These are phyloP conservation scores for Dromiciops gliroides DNA, from an alignment of 2,113 vertebrate species.

Conservation along the genomic window DNA sequence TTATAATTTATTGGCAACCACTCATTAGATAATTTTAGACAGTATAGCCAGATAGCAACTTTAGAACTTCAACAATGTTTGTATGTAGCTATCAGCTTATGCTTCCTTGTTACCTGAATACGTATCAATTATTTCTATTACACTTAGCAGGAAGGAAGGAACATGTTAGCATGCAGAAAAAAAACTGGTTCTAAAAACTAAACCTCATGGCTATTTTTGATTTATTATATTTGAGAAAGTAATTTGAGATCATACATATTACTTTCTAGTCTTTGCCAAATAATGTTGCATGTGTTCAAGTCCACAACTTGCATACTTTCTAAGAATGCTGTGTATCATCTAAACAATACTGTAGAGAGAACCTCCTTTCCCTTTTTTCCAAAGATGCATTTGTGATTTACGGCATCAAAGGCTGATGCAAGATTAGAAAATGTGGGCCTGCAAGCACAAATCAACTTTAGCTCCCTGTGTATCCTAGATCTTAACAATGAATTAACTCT, in stretches of 20 bases:
- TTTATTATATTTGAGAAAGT: conserved; percentile 62
- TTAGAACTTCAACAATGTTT: neutral
- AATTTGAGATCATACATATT: conserved; percentile 39
- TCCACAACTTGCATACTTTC: conserved; percentile 40
- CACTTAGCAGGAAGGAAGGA: neutral
- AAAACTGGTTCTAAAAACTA: neutral
- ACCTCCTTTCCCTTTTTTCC: neutral
- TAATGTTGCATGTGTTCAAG: conserved; percentile 51
- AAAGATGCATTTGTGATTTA: conserved; percentile 6
- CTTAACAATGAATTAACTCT: neutral
- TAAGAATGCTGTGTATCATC: neutral
- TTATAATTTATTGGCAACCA: too few relatives aligned
- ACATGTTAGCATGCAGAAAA: neutral
- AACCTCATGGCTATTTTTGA: conserved; percentile 47
- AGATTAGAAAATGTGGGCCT: neutral
- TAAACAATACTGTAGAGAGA: neutral
- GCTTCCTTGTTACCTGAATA: neutral
- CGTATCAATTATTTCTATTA: conserved; percentile 27
- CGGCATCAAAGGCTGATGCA: neutral
- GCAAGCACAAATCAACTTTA: neutral
- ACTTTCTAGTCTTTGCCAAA: conserved; percentile 62
- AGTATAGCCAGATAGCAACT: too few relatives aligned
- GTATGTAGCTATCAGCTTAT: neutral
- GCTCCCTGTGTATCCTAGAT: neutral
- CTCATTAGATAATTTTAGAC: too few relatives aligned